Evolutionary conservation across 2,113 vertebrate genomes (phyloP), one percentile per base, ranked within the genome.

Genomic region (Pteruthius melanotis): DNA sequence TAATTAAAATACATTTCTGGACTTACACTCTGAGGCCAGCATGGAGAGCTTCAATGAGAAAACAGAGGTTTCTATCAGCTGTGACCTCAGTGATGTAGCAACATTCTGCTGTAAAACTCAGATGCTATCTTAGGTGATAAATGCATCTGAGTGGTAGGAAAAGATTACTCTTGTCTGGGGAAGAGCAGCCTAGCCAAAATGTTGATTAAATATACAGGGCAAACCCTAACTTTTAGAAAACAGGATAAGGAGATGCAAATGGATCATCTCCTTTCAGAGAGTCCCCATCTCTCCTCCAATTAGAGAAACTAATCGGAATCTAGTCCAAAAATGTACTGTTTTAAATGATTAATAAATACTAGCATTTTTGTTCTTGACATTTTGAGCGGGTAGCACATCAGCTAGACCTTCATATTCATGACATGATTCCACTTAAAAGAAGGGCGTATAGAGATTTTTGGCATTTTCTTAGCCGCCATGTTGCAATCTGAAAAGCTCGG

Each of bases 231-330:
- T 90, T 94, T 24, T 20, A 33, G 52, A 66, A 60, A 52, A 52
- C 5, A 17, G 39, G 39, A 21, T 37, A 50, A 59, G 27, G 23
- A 59, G 52, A 8, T 30, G 30, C 13, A n/a, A 37, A 66, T 16
- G 60, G 20, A 26, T 75, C n/a, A 8, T 60, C 31, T 56, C 23
- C 19, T 82, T 59, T 52, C 39, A 75, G 61, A 68, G 7, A 30
- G 6, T 1, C 3, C 2, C 5, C 30, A 23, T 64, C 50, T 49
- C 26, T 71, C 24, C 21, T 49, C 21, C 26, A 57, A 9, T 33
- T 86, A 80, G 61, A 84, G 69, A 94, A 83, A 95, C 70, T 95
- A 97, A 91, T 84, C 95, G 79, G 39, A 30, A 74, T 79, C 44
- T 84, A 79, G 52, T 93, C 42, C 83, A 83, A 93, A 85, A 94